Conservation (phyloP, 2,888 invertebrate species). For the Cepaea hortensis region DNA sequence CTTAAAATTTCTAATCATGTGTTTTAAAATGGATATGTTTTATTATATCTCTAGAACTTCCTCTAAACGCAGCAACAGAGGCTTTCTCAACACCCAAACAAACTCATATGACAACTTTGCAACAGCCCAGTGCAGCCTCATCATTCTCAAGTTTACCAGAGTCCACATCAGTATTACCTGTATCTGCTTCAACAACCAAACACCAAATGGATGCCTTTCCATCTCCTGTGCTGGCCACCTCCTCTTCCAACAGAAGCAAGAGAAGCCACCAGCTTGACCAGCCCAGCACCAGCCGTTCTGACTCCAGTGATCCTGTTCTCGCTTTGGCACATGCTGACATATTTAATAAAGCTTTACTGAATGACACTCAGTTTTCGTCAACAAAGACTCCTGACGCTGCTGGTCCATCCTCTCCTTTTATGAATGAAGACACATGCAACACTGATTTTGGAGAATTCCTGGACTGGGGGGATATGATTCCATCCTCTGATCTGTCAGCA, state of each 20-base stretch:
- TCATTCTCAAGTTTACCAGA: conserved; percentile 18
- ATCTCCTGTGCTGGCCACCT: neutral
- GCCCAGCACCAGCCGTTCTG: conserved; percentile 8
- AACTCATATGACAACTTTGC: conserved; percentile 56
- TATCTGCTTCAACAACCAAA: neutral
- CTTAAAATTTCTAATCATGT: too few relatives aligned
- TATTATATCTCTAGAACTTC: conserved; percentile 81
- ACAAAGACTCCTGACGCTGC: conserved; percentile 45
- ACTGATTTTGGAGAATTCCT: conserved; percentile 57
- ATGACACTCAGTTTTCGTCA: conserved; percentile 33
- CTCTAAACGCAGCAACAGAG: conserved; percentile 89
- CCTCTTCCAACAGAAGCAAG: neutral
- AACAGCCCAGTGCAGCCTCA: conserved; percentile 50
- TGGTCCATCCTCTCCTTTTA: conserved; percentile 48
- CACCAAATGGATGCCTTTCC: neutral
- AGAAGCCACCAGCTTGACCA: neutral
- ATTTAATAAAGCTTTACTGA: conserved; percentile 20
- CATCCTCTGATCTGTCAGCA: conserved; percentile 59
- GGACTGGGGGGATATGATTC: conserved; percentile 66
- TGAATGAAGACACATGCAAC: conserved; percentile 33
- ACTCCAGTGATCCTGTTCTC: conserved; percentile 39
- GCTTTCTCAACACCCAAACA: conserved; percentile 80
- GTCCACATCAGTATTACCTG: neutral
- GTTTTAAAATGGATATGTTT: neutral
- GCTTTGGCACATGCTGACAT: conserved; percentile 37